These are phyloP conservation scores for Acheta domesticus DNA, from an alignment of 2,888 invertebrate species.

Conservation along the genomic window DNA sequence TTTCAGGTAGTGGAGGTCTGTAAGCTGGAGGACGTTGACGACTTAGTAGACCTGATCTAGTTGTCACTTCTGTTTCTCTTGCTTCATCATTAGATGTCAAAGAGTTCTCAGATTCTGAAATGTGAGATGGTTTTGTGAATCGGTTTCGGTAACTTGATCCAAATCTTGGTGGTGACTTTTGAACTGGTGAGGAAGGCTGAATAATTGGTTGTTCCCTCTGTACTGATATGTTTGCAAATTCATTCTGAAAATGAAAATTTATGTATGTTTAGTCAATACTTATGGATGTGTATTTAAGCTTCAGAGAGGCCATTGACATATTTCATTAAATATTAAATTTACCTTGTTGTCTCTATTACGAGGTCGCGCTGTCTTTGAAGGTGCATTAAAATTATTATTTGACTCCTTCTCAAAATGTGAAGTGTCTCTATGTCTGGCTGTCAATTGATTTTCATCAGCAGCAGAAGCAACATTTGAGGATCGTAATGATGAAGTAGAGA, in stretches of 20 bases:
- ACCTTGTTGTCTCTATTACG: background rate
- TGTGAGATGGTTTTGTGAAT: background rate
- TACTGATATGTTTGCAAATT: background rate
- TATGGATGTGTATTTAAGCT: background rate
- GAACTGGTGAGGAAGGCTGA: background rate
- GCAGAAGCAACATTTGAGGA: too few species aligned
- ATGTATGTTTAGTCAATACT: background rate
- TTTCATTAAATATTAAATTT: background rate
- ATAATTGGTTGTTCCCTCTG: background rate
- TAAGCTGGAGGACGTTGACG: background rate
- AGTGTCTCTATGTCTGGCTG: background rate
- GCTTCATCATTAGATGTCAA: conserved; percentile 1
- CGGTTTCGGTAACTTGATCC: background rate
- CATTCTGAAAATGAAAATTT: background rate
- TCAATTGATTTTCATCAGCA: background rate
- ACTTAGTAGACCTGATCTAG: background rate
- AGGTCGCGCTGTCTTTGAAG: background rate
- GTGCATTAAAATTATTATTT: background rate
- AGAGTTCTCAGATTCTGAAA: background rate
- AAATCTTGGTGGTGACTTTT: background rate
- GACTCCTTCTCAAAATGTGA: background rate
- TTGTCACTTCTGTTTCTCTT: background rate
- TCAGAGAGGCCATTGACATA: background rate
- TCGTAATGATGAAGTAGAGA: too few species aligned
- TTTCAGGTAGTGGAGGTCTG: background rate